phyloP scores from a whole-genome alignment of 2,113 vertebrate species.

The Pluvianellus socialis region DNA sequence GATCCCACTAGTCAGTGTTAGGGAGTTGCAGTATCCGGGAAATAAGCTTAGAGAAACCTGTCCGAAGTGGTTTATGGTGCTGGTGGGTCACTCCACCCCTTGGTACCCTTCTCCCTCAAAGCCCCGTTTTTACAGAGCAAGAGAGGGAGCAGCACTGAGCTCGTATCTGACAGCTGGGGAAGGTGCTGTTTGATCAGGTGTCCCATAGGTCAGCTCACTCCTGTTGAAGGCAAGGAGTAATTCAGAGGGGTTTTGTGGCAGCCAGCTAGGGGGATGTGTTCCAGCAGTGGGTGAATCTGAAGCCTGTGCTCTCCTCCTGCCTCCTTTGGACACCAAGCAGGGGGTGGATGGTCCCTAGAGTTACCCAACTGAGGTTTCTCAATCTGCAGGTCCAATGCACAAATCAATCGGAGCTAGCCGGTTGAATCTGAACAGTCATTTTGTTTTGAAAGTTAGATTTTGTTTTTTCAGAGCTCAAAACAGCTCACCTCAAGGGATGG shows the following conservation, averaged over 20 bases:
- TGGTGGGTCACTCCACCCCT: background rate
- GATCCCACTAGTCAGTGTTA: accelerated
- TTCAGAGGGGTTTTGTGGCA: background rate
- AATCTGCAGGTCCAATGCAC: accelerated
- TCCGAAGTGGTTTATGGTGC: background rate
- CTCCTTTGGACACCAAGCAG: background rate
- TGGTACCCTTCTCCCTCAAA: background rate
- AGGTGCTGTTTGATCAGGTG: background rate
- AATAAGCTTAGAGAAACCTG: background rate
- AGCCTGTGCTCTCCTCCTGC: background rate
- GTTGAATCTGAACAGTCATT: accelerated
- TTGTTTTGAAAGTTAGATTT: background rate
- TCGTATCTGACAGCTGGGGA: background rate
- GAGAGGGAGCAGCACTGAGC: background rate
- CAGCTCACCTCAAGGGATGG: background rate
- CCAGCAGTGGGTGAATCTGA: background rate
- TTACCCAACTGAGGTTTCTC: background rate
- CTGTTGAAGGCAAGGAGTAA: background rate
- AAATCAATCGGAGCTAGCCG: accelerated
- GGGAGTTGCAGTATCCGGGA: background rate
- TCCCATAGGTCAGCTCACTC: background rate
- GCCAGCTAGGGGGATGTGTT: accelerated
- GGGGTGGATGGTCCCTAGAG: background rate
- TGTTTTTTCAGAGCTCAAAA: background rate
- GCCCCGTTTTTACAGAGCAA: background rate